These are phyloP conservation scores for Mesorhabditis sp. DNA, from an alignment of 2,888 invertebrate species.

Conservation along the genomic window DNA sequence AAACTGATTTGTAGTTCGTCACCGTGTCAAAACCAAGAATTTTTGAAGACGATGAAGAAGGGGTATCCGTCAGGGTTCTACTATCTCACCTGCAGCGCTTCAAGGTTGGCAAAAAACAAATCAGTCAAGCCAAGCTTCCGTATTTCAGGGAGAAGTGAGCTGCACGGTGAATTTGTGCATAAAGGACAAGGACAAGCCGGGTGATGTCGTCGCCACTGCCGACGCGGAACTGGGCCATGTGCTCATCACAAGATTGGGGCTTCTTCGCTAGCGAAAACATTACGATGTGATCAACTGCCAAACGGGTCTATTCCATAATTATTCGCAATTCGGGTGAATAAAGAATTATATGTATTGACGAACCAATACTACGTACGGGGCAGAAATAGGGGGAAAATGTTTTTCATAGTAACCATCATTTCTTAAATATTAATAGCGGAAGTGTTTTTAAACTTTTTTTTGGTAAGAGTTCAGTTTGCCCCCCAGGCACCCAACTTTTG, in stretches of 20 bases:
- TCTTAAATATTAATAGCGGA: too few relatives aligned
- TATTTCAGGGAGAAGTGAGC: constrained; percentile 29
- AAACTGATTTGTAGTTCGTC: constrained; percentile 15
- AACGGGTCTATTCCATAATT: too few relatives aligned
- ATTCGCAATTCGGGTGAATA: too few relatives aligned
- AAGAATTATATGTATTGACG: too few relatives aligned
- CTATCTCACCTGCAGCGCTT: constrained; percentile 48
- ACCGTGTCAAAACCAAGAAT: constrained; percentile 35
- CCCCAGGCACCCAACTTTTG: too few relatives aligned
- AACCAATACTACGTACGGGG: too few relatives aligned
- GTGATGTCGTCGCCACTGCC: constrained; percentile 21
- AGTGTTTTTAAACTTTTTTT: too few relatives aligned
- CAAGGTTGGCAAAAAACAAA: constrained; percentile 20
- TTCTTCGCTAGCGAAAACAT: background rate
- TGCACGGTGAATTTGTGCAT: constrained; percentile 28
- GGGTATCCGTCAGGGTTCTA: constrained; percentile 46
- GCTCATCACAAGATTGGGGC: constrained; percentile 37
- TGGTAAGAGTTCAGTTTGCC: too few relatives aligned
- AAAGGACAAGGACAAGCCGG: constrained; percentile 15
- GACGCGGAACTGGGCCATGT: constrained; percentile 44
- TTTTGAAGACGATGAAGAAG: constrained; percentile 51
- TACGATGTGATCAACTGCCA: too few relatives aligned
- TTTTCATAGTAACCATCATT: too few relatives aligned
- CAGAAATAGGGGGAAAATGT: too few relatives aligned
- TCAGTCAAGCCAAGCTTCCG: background rate